Base-by-base conservation (phyloP, 92 coral and sea anemone genomes). In the Zoanthus sansibaricus region DNA sequence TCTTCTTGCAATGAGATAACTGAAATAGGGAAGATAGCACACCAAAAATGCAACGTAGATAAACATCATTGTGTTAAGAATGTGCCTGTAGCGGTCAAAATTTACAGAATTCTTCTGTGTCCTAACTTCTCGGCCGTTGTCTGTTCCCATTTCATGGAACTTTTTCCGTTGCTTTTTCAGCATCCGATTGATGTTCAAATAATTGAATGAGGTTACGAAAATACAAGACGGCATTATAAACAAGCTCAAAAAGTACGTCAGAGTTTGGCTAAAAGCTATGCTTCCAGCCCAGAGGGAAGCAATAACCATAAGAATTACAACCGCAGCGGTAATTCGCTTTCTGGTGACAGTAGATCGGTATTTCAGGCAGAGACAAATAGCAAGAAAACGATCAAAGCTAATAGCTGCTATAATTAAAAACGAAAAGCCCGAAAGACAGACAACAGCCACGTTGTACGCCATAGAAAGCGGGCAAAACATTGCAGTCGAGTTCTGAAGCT, bases 151-250 rank as follows among this genome's bases (percentile, higher is more conserved):
- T 10, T 42, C 42, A 5, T 68, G 58, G 44, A 62, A 10, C 58
- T 47, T 46, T 18, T 48, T 45, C 18, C 69, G 73, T n/a, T 62
- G 72, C 17, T 64, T 45, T 12, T 66, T 79, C 37, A 79, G 73
- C 73, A 61, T 62, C 44, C 84, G 84, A 3, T 61, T 64, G 55
- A 79, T 79, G 48, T 61, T 61, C 74, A 79, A 66, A 62, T 79
- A 79, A 55, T 79, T 79, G 56, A 79, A 71, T 16, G 84, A 62
- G 44, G 58, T 79, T 61, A 79, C 51, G 45, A 79, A 37, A 64
- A 79, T 45, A 64, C 84, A 79, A 45, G 25, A 12, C 5, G 84
- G 84, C 84, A 79, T 79, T 79, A 79, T 10, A 16, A 79, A 59
- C 8, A 79, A 68, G 55, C 84, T 79, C 18, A 79, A 15, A 7